Evolutionary conservation across 2,113 vertebrate species (phyloP).

Genomic region (Antennarius striatus): DNA sequence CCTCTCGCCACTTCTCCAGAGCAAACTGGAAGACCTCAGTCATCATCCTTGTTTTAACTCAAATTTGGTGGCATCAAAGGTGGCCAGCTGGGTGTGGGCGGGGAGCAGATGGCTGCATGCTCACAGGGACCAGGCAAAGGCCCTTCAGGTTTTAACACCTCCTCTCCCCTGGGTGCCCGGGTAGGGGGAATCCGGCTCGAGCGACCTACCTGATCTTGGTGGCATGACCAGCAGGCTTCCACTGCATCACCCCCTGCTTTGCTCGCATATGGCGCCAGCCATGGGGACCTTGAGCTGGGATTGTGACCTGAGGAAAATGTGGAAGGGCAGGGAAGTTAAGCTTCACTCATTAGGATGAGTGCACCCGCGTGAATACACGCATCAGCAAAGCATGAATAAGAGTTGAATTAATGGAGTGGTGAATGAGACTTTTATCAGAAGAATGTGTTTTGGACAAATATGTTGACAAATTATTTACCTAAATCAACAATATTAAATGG

Average conservation of each 20-base stretch:
- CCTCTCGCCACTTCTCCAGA: constrained; percentile 28
- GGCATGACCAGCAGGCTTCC: constrained; percentile 75
- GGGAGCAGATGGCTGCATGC: constrained; percentile 78
- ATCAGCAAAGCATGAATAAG: constrained; percentile 17
- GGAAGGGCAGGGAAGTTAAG: constrained; percentile 69
- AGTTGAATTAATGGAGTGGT: constrained; percentile 1
- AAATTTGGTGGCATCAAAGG: constrained; percentile 81
- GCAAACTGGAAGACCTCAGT: constrained; percentile 81
- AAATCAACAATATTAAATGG: no score
- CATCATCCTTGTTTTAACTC: constrained; percentile 79
- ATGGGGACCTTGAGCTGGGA: constrained; percentile 62
- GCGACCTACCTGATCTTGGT: constrained; percentile 78
- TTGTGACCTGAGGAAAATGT: constrained; percentile 69
- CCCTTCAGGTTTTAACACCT: constrained; percentile 84
- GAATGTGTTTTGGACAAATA: no score
- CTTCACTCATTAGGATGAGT: constrained; percentile 59
- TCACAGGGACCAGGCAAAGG: constrained; percentile 70
- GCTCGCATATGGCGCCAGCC: constrained; percentile 76
- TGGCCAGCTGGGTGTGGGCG: constrained; percentile 78
- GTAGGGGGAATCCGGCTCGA: constrained; percentile 74
- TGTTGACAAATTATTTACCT: no score
- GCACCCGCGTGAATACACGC: constrained; percentile 44
- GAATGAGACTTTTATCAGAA: background rate
- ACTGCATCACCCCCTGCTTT: constrained; percentile 67
- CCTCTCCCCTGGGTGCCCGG: constrained; percentile 76